A percentile compares a stretch with the other conserved stretches of the same genome.
phyloP scores from a whole-genome alignment of 2,888 invertebrate genomes.

The Dasysyrphus tricinctus region DNA sequence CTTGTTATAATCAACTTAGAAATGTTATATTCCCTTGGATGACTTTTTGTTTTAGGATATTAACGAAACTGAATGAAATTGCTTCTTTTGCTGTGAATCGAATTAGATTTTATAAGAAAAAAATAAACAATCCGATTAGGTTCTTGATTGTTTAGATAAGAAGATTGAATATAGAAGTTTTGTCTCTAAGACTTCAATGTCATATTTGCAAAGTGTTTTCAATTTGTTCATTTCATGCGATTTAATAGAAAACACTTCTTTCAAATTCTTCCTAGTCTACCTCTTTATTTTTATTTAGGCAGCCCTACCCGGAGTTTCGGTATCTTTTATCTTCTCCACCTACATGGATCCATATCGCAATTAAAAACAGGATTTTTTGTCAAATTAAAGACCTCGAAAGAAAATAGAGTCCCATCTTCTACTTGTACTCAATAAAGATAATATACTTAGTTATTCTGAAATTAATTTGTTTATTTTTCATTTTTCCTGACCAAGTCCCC shows the following conservation, averaged over 20 bases:
- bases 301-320: too few relatives aligned
- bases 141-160: neutral
- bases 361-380: too few relatives aligned
- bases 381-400: too few relatives aligned
- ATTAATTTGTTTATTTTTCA: constrained; percentile 5
- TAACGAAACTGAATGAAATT: constrained; percentile 23
- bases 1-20: neutral
- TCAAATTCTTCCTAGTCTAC: too few relatives aligned
- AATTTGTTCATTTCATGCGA: neutral
- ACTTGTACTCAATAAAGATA: neutral
- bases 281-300: too few relatives aligned
- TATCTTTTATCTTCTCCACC: too few relatives aligned
- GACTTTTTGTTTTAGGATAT: neutral
- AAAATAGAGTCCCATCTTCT: too few relatives aligned
- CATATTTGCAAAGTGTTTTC: neutral
- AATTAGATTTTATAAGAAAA: constrained; percentile 24
- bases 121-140: neutral
- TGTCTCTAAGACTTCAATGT: neutral
- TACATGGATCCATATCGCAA: too few relatives aligned
- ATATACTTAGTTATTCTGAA: neutral
- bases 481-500: neutral
- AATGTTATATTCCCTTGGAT: neutral
- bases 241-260: neutral
- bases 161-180: neutral
- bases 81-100: constrained; percentile 4